A percentile compares a stretch with the other conserved stretches of the same genome.
Evolutionary conservation across 2,113 vertebrate genomes (phyloP).

Genomic region (Dolichotis patagonum): DNA sequence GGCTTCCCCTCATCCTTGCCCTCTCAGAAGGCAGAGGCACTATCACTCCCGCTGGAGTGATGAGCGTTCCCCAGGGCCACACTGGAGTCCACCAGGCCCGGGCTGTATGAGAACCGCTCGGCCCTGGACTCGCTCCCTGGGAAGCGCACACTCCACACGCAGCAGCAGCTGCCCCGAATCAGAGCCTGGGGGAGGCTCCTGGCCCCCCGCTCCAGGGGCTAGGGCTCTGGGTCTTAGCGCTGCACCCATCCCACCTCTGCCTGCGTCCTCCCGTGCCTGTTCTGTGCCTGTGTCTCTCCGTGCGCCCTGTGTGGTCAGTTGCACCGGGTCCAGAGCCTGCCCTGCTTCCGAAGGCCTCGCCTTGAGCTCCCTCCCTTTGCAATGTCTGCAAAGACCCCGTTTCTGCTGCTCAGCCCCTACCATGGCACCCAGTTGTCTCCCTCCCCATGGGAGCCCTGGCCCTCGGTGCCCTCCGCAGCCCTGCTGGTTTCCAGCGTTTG

Average conservation of each 20-base stretch:
- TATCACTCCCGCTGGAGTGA: background rate
- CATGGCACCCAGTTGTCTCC: background rate
- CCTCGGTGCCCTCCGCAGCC: background rate
- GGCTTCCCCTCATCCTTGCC: accelerated
- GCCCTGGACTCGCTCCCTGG: background rate
- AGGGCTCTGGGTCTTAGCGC: accelerated
- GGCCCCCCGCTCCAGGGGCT: background rate
- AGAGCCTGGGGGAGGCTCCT: background rate
- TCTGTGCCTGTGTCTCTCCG: accelerated
- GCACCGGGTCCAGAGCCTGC: accelerated
- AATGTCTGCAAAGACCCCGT: background rate
- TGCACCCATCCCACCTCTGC: accelerated
- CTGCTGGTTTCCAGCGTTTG: background rate
- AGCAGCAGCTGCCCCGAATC: background rate
- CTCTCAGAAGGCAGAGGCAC: too few species aligned
- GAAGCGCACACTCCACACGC: background rate
- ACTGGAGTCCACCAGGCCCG: accelerated
- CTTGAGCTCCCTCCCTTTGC: too few species aligned
- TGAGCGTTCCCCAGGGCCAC: background rate
- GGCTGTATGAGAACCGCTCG: accelerated
- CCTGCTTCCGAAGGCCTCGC: background rate
- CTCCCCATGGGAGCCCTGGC: background rate
- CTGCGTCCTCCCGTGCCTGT: accelerated
- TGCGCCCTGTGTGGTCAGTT: background rate
- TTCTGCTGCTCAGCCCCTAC: background rate